Evolutionary conservation across 1,140 invertebrate genomes (phyloP).

Genomic region (Dufourea novaeangliae): DNA sequence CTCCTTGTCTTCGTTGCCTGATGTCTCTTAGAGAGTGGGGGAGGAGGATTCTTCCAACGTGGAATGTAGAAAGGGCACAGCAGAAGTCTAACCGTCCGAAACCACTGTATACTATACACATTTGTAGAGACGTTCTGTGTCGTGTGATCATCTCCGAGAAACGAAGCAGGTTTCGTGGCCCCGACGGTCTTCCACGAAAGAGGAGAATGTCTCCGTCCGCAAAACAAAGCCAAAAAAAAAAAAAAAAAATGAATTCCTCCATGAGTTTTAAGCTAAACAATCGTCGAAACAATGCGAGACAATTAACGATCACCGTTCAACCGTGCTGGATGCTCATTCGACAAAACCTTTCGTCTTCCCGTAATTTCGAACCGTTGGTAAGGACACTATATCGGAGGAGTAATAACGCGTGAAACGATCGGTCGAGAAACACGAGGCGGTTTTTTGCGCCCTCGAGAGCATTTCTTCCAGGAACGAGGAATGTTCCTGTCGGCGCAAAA

Average conservation of each 20-base stretch:
- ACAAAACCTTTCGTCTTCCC: background rate
- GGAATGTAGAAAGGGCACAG: conserved; percentile 31
- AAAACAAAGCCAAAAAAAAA: background rate
- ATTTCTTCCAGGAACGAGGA: conserved; percentile 28
- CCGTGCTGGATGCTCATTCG: no score
- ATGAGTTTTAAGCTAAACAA: background rate
- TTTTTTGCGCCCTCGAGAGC: background rate
- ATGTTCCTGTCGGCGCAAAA: conserved; percentile 36
- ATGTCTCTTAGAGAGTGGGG: conserved; percentile 60
- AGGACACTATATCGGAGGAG: background rate
- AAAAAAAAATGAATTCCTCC: background rate
- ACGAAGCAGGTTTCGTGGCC: background rate
- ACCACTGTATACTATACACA: background rate
- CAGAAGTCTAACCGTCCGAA: conserved; percentile 16
- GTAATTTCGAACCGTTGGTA: background rate
- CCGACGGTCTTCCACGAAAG: background rate
- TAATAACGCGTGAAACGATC: conserved; percentile 2
- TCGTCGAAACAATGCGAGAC: background rate
- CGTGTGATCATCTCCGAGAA: background rate
- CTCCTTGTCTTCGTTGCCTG: conserved; percentile 74
- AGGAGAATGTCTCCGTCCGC: background rate
- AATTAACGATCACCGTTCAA: background rate
- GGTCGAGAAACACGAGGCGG: conserved; percentile 5
- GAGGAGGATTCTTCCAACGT: conserved; percentile 56
- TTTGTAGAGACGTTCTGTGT: background rate